These are phyloP conservation scores for Anthonomus grandis DNA, from an alignment of 1,140 invertebrate genomes.

Conservation along the genomic window DNA sequence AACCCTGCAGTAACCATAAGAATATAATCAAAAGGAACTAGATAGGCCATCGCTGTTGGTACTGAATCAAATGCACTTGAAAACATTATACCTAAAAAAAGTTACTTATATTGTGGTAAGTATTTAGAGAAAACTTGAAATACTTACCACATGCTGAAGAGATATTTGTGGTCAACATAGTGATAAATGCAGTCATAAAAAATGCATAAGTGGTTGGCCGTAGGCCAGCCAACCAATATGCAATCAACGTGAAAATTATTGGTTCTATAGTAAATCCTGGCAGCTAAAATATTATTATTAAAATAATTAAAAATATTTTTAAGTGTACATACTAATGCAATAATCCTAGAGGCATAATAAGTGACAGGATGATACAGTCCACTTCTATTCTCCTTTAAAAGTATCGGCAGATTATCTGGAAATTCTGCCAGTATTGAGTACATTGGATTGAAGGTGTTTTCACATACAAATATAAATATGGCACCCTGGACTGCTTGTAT, in stretches of 20 bases:
- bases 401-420: slow-evolving; percentile 73
- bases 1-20: slow-evolving; percentile 85
- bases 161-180: slow-evolving; percentile 76
- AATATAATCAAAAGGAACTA: slow-evolving; percentile 83
- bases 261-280: slow-evolving; percentile 77
- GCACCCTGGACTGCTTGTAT: slow-evolving; percentile 80
- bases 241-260: slow-evolving; percentile 68
- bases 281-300: slow-evolving; percentile 54
- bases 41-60: slow-evolving; percentile 73
- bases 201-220: slow-evolving; percentile 64
- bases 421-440: slow-evolving; percentile 77
- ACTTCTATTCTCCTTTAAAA: slow-evolving; percentile 72
- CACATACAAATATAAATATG: slow-evolving; percentile 78
- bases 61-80: slow-evolving; percentile 78
- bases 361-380: slow-evolving; percentile 70
- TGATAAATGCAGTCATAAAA: slow-evolving; percentile 61
- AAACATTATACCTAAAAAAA: slow-evolving; percentile 73
- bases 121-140: slow-evolving; percentile 19
- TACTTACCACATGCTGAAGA: slow-evolving; percentile 74
- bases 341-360: slow-evolving; percentile 73
- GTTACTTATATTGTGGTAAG: neutral
- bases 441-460: slow-evolving; percentile 85
- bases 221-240: slow-evolving; percentile 77
- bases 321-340: slow-evolving; percentile 71
- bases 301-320: neutral